A percentile compares a stretch with the other conserved stretches of the same genome.
Evolutionary conservation across 2,113 vertebrate genomes (phyloP).

Genomic region (Harpagus bidentatus): DNA sequence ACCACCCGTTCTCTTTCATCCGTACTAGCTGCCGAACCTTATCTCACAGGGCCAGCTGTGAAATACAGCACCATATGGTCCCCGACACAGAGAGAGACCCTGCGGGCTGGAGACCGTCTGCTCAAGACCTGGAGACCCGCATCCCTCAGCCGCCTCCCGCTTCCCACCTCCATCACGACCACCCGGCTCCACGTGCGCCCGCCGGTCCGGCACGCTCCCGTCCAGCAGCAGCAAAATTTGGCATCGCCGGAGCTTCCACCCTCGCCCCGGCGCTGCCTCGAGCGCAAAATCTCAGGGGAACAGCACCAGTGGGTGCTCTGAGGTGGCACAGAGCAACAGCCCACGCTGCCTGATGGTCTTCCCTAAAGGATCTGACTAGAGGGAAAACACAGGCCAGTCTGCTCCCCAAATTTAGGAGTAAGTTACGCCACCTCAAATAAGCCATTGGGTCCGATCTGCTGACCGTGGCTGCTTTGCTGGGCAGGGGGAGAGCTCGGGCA

Average conservation of each 20-base stretch:
- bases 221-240: neutral
- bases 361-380: neutral
- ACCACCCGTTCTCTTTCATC: neutral
- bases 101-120: neutral
- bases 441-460: neutral
- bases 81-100: neutral
- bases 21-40: accelerated
- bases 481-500: neutral
- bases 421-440: neutral
- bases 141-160: neutral
- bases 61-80: slow-evolving; percentile 24
- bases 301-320: neutral
- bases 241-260: accelerated
- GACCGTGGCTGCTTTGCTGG: accelerated
- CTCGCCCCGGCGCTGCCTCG: accelerated
- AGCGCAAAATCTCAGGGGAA: neutral
- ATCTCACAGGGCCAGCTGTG: neutral
- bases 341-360: neutral
- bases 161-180: neutral
- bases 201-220: accelerated
- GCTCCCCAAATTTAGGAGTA: neutral
- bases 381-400: neutral
- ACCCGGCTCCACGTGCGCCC: accelerated
- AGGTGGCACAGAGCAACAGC: neutral
- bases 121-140: neutral